Conservation (phyloP, 2,797 vertebrate genomes). For the Liasis olivaceus region DNA sequence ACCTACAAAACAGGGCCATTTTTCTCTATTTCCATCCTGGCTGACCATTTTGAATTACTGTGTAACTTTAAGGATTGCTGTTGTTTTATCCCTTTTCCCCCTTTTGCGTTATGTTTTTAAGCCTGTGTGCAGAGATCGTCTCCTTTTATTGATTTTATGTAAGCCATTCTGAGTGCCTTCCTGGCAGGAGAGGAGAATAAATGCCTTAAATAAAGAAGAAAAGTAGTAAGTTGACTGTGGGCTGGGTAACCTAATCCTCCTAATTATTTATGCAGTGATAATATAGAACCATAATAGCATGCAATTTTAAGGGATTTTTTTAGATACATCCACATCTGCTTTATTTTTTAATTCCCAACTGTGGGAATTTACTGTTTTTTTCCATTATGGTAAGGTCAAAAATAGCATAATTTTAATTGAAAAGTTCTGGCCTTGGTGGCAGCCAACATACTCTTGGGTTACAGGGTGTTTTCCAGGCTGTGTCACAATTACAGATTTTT, state of each 20-base stretch:
- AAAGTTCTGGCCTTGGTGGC: background rate
- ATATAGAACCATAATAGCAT: background rate
- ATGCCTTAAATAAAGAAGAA: background rate
- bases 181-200: background rate
- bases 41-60: background rate
- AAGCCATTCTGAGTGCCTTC: background rate
- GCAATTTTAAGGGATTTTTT: background rate
- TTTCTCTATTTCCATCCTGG: background rate
- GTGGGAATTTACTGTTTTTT: background rate
- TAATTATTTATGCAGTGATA: background rate
- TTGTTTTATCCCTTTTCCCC: background rate
- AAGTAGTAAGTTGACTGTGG: background rate
- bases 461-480: background rate
- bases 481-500: background rate
- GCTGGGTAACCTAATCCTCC: background rate
- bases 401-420: background rate
- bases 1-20: background rate
- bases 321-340: background rate
- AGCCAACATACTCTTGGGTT: background rate
- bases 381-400: background rate
- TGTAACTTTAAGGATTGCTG: background rate
- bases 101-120: background rate
- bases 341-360: background rate
- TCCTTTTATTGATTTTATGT: background rate
- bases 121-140: background rate